These are phyloP conservation scores for Chorisops tibialis DNA, from an alignment of 2,888 invertebrate species.

Conservation along the genomic window DNA sequence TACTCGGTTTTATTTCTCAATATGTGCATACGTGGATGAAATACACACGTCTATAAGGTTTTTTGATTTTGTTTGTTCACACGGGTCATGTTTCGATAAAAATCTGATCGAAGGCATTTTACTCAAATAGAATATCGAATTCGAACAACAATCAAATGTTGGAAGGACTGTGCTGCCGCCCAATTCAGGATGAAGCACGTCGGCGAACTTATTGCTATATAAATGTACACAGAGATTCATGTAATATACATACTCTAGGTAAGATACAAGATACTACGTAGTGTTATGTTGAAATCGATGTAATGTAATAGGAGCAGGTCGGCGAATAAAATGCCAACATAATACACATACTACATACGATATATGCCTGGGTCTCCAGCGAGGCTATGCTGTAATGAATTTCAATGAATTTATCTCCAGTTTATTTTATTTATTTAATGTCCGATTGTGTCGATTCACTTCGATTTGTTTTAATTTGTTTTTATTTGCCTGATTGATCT, in stretches of 20 bases:
- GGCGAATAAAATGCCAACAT: no score
- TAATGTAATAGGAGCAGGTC: no score
- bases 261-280: no score
- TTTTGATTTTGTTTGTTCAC: slow-evolving; percentile 15
- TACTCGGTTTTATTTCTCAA: no score
- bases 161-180: not conserved
- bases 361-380: no score
- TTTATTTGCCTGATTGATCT: not conserved
- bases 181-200: not conserved
- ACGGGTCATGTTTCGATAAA: slow-evolving; percentile 25
- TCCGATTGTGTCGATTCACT: not conserved
- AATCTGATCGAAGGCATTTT: slow-evolving; percentile 25
- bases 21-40: no score
- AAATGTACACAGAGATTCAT: no score
- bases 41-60: no score
- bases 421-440: not conserved
- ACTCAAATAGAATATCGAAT: slow-evolving; percentile 19
- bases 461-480: slow-evolving; percentile 12
- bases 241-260: no score
- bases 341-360: no score
- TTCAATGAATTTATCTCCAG: not conserved
- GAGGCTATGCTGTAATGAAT: slow-evolving; percentile 17
- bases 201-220: not conserved
- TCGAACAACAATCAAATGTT: not conserved
- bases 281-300: no score